These are phyloP conservation scores for Metacarcinus magister DNA, from an alignment of 2,888 invertebrate species.

Conservation along the genomic window DNA sequence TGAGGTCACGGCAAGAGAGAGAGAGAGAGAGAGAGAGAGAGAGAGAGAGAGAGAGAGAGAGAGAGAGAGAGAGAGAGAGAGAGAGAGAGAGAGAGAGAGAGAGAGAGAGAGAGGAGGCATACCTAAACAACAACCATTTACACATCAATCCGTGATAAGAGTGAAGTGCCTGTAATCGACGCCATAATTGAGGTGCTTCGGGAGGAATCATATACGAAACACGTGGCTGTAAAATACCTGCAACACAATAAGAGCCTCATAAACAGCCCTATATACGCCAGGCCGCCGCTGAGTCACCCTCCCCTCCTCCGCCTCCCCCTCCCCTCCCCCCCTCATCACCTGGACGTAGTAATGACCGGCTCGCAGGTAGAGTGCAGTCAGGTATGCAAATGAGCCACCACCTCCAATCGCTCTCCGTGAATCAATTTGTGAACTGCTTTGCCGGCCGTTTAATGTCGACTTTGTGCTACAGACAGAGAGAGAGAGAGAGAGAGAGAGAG, in stretches of 20 bases:
- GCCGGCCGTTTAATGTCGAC: neutral
- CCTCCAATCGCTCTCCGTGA: neutral
- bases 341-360: neutral
- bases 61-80: slow-evolving; percentile 40
- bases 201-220: neutral
- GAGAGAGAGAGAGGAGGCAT: neutral
- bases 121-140: neutral
- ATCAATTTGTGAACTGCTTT: neutral
- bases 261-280: neutral
- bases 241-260: neutral
- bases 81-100: neutral
- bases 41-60: neutral
- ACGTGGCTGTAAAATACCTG: neutral
- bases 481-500: neutral
- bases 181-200: neutral
- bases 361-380: neutral
- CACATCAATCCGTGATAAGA: too few species aligned
- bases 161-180: neutral
- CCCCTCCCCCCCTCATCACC: neutral
- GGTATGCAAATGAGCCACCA: slow-evolving; percentile 7
- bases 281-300: neutral
- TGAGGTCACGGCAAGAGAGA: too few species aligned
- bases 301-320: neutral
- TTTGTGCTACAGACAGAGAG: neutral
- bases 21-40: neutral